phyloP scores from a whole-genome alignment of 2,113 vertebrate genomes.

The Phrynocephalus versicolor region DNA sequence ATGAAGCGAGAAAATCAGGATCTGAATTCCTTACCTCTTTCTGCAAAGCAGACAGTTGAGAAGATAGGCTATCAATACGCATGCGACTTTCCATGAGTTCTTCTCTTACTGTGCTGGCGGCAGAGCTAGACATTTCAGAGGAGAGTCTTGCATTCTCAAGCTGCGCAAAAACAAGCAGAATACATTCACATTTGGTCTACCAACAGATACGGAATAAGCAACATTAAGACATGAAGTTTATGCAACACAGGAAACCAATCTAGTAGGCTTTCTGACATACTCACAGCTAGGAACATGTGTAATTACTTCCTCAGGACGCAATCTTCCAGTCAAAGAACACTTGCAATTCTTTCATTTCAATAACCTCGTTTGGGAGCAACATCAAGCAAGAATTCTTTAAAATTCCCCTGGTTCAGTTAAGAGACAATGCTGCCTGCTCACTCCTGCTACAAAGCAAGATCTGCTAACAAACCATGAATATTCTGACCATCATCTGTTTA shows the following conservation, averaged over 20 bases:
- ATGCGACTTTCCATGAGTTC: constrained; percentile 83
- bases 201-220: constrained; percentile 47
- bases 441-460: not conserved
- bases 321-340: not conserved
- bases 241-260: constrained; percentile 46
- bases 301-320: not conserved
- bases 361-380: not conserved
- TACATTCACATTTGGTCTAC: constrained; percentile 30
- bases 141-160: constrained; percentile 83
- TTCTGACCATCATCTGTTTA: not conserved
- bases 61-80: constrained; percentile 82
- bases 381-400: not conserved
- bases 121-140: constrained; percentile 83
- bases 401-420: not conserved
- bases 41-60: constrained; percentile 82
- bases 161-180: constrained; percentile 64
- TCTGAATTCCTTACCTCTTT: constrained; percentile 78
- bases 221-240: not conserved
- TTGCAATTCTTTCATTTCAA: not conserved
- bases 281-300: not conserved
- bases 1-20: not conserved
- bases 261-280: not conserved
- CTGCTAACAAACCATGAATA: not conserved
- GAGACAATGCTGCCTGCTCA: not conserved
- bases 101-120: constrained; percentile 80